Evolutionary conservation across 2,797 vertebrate genomes (phyloP), one percentile per base, ranked within the genome.

Genomic region (Artibeus lituratus): DNA sequence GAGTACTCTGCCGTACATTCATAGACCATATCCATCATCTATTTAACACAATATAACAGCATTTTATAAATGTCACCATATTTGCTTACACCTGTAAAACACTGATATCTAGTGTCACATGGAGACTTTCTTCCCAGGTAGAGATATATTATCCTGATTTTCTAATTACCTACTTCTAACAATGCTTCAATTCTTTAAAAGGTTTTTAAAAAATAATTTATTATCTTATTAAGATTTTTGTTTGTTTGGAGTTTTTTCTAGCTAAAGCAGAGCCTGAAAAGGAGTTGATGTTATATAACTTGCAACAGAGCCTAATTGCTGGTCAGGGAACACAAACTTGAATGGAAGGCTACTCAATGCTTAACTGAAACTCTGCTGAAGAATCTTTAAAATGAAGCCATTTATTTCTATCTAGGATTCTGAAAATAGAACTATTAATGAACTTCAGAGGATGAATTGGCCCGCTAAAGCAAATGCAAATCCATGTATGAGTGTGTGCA

Each of bases 61-160:
- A 53, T 22, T 90, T 82, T 83, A 77, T 65, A 98, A 97, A 96
- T 96, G 73, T 85, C 91, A 94, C 73, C 55, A 37, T 57, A 80
- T 83, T 51, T 96, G 29, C 69, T 44, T 82, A 87, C 69, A 78
- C 8, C 42, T 90, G 10, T 44, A 72, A 76, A 87, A 95, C 12
- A 88, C 32, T 49, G 49, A 78, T 42, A 78, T 7, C 35, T 1
- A 72, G 1, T 85, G 11, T 85, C 44, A 81, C 22, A 82, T 3
- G 3, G 4, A 92, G 15, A 29, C 16, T 87, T 74, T 49, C 11
- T 93, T 74, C 95, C 62, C 78, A 29, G 8, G 51, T 55, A 78
- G 67, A 81, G 57, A 81, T 65, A 29, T 10, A 85, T 65, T 67
- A n/a, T 32, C 76, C 22, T 78, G 42, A 88, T 65, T 85, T 89